A percentile compares a stretch with the other conserved stretches of the same genome.
These are phyloP conservation scores for Drosophila birchii DNA, from an alignment of 2,888 invertebrate genomes.

Conservation along the genomic window DNA sequence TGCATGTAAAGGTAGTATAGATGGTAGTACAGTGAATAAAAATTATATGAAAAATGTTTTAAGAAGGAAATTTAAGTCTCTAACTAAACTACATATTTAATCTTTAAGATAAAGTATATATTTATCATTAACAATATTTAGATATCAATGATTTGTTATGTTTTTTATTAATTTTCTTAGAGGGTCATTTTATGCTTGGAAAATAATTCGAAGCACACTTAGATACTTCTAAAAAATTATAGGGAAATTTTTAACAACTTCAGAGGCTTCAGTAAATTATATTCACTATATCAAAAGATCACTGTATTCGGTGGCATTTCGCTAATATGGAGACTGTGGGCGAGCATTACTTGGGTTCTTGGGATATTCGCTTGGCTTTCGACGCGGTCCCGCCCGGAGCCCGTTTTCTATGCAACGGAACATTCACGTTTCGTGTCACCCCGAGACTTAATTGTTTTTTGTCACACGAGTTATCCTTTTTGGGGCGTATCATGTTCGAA, in stretches of 20 bases:
- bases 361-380: constrained; percentile 40
- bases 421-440: constrained; percentile 52
- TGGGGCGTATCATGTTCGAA: constrained; percentile 77
- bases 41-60: too few relatives aligned
- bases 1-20: constrained; percentile 37
- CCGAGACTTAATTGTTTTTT: constrained; percentile 79
- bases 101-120: neutral
- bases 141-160: too few relatives aligned
- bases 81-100: too few relatives aligned
- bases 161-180: neutral
- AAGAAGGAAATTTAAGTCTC: too few relatives aligned
- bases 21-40: constrained; percentile 1
- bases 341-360: constrained; percentile 68
- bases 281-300: neutral
- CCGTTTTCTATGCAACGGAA: constrained; percentile 27
- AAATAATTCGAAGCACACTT: too few relatives aligned
- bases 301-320: constrained; percentile 7
- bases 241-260: too few relatives aligned
- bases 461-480: constrained; percentile 73
- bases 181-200: neutral
- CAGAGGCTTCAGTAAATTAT: neutral
- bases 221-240: too few relatives aligned
- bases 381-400: neutral
- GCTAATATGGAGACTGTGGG: constrained; percentile 52
- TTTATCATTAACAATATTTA: too few relatives aligned